Conservation (phyloP, 2,113 vertebrate genomes). For the Plestiodon gilberti region DNA sequence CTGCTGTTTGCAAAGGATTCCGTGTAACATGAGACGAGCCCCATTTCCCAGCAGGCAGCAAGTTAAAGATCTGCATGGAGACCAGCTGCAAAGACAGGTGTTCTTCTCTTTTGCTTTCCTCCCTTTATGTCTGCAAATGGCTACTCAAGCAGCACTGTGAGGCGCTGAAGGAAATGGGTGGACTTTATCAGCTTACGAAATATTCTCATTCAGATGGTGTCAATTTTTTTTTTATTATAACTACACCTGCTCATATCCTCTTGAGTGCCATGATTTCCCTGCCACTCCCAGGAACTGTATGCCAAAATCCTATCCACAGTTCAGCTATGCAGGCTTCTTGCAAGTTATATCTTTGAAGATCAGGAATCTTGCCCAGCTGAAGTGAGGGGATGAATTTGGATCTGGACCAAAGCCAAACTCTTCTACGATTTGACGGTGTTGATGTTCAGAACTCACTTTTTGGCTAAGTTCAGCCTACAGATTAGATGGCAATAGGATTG, state of each 20-base stretch:
- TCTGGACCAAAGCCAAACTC: background rate
- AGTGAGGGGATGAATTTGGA: background rate
- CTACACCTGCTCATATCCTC: conserved; percentile 5
- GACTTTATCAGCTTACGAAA: conserved; percentile 39
- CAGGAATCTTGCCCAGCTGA: background rate
- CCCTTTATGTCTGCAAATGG: conserved; percentile 58
- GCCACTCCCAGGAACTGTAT: background rate
- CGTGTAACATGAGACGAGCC: conserved; percentile 70
- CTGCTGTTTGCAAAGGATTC: conserved; percentile 67
- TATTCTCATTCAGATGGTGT: background rate
- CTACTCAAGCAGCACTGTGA: conserved; percentile 41
- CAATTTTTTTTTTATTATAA: conserved; percentile 15
- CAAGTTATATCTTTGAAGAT: background rate
- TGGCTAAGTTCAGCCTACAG: background rate
- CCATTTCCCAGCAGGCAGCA: conserved; percentile 74
- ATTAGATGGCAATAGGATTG: conserved; percentile 1
- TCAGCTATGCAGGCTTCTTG: background rate
- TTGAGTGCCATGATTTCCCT: conserved; percentile 35
- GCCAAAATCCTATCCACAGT: background rate
- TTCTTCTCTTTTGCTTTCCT: conserved; percentile 60
- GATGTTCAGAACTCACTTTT: conserved; percentile 10
- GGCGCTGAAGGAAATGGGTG: conserved; percentile 38
- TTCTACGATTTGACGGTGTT: background rate
- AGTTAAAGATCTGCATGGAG: conserved; percentile 72
- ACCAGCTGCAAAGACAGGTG: conserved; percentile 82